phyloP scores from a whole-genome alignment of 2,888 invertebrate species.

The Seira ritae region DNA sequence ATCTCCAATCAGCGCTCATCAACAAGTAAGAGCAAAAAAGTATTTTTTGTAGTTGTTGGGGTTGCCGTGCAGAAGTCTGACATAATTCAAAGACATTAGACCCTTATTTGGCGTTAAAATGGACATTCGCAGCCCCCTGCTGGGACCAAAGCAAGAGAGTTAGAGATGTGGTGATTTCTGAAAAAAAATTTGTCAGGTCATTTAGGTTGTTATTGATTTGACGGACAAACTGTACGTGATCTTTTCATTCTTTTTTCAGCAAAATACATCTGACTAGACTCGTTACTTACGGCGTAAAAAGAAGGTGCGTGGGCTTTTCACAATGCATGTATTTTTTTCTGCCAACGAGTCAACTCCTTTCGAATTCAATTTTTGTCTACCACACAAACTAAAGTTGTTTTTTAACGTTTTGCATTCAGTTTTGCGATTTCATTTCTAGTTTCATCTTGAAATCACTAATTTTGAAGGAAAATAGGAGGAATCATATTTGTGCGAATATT shows the following conservation, averaged over 20 bases:
- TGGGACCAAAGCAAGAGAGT: constrained; percentile 32
- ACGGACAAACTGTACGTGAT: constrained; percentile 24
- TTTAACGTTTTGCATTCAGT: too few species aligned
- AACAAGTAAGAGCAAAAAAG: neutral
- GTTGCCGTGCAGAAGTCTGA: constrained; percentile 30
- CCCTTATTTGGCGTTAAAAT: constrained; percentile 64
- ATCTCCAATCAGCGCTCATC: constrained; percentile 9
- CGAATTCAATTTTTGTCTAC: too few species aligned
- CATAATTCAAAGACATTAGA: constrained; percentile 63
- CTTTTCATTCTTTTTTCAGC: constrained; percentile 18
- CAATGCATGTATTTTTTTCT: neutral
- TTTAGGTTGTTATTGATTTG: constrained; percentile 64
- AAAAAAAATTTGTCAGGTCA: constrained; percentile 58
- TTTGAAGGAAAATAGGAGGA: too few species aligned
- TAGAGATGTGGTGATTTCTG: constrained; percentile 61
- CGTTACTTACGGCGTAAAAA: constrained; percentile 11
- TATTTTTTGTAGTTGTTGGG: constrained; percentile 15
- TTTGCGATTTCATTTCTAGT: too few species aligned
- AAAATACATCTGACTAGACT: constrained; percentile 14
- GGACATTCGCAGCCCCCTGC: constrained; percentile 62
- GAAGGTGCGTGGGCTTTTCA: constrained; percentile 24
- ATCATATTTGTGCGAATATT: too few species aligned
- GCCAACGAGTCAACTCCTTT: too few species aligned
- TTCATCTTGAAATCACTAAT: too few species aligned
- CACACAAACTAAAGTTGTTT: too few species aligned